Evolutionary conservation across 2,797 vertebrate species (phyloP).

Genomic region (Propithecus perrieri): DNA sequence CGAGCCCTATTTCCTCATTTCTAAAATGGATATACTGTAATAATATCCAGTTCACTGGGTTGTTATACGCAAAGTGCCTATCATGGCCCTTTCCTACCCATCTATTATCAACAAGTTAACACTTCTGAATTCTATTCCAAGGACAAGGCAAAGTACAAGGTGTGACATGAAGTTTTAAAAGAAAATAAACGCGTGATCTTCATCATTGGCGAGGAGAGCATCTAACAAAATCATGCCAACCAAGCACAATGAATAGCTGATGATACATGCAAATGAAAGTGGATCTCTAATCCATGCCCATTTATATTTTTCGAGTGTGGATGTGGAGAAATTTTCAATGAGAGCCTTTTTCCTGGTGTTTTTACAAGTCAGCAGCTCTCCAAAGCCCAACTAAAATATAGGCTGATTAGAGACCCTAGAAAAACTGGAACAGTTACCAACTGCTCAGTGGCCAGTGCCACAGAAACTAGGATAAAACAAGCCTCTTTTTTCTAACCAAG

Average conservation of each 20-base stretch:
- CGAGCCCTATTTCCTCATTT: background rate
- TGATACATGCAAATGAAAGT: constrained; percentile 22
- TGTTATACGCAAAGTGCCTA: background rate
- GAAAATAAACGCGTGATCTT: background rate
- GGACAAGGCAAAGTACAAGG: constrained; percentile 24
- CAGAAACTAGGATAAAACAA: background rate
- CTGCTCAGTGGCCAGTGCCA: background rate
- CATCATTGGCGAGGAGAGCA: background rate
- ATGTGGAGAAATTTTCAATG: constrained; percentile 54
- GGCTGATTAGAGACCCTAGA: background rate
- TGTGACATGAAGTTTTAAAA: constrained; percentile 45
- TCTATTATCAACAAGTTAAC: constrained; percentile 46
- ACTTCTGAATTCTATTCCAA: background rate
- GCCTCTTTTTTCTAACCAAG: background rate
- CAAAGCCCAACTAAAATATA: constrained; percentile 14
- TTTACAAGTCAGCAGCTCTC: constrained; percentile 60
- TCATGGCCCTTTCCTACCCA: background rate
- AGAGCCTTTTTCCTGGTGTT: constrained; percentile 15
- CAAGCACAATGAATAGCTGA: constrained; percentile 18
- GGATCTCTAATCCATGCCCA: constrained; percentile 31
- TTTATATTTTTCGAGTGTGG: constrained; percentile 3
- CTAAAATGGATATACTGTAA: background rate
- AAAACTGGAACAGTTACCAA: background rate
- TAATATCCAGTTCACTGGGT: background rate
- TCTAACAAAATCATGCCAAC: background rate